Evolutionary conservation across 2,797 vertebrate genomes (phyloP), one percentile per base, ranked within the genome.

Genomic region (Xenops minutus): DNA sequence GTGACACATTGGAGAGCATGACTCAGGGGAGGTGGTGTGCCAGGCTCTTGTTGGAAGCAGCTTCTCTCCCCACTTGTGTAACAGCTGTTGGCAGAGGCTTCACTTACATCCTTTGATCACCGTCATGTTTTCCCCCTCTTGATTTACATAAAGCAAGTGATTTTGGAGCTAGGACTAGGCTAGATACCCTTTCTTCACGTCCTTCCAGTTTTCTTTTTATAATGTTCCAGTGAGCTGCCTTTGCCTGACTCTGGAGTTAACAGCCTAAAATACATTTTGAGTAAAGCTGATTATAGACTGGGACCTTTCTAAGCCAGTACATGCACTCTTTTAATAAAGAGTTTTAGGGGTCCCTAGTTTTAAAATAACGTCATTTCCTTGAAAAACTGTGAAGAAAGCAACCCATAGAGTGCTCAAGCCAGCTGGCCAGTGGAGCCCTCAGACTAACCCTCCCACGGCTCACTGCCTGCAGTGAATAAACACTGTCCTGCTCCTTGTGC

Each of bases 1-100:
- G 37, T 67, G 32, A 30, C 39, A 34, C 5, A 2, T 1, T 23
- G 51, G 56, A 72, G 37, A 81, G 17, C 0, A 0, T 54, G 62
- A 67, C 23, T 72, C 19, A 13, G 37, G 24, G n/a, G 8, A 59
- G 34, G 52, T 67, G 37, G 8, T 27, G 8, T 61, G 62, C 36
- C 61, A 44, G 32, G 9, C 55, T 68, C 21, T 30, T 21, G 6
- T 14, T 69, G 36, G 44, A 89, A 69, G 14, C 43, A 39, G 10
- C 37, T 88, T 81, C 30, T 62, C 62, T 74, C 76, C 24, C 49
- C 29, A 11, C 14, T 21, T 44, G 8, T 49, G 0, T 49, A 73
- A 58, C n/a, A 63, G 14, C n/a, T 76, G 5, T 22, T 69, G 76
- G 15, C 48, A 63, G 52, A 82, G 36, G 24, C 37, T 67, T 69